Evolutionary conservation across 2,888 invertebrate genomes (phyloP).

Genomic region (Caenorhabditis drosophilae): DNA sequence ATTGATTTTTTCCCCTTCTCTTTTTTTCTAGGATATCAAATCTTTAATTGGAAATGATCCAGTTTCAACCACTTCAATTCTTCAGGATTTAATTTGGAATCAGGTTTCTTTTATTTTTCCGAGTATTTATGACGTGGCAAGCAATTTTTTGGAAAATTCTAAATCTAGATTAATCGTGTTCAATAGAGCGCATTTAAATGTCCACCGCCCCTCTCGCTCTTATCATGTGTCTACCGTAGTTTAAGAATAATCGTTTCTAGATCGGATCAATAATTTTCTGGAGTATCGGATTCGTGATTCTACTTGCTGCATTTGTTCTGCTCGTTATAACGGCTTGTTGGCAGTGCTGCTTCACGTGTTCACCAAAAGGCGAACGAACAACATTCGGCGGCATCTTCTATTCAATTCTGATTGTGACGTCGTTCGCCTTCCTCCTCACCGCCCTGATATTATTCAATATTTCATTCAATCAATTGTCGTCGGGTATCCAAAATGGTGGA

Average conservation of each 20-base stretch:
- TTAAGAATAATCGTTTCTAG: too few relatives aligned
- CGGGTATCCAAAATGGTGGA: conserved; percentile 20
- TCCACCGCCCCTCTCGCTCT: conserved; percentile 21
- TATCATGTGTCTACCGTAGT: too few relatives aligned
- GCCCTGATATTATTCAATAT: conserved; percentile 39
- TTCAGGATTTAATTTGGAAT: conserved; percentile 30
- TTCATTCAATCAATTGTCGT: conserved; percentile 25
- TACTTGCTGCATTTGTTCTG: conserved; percentile 34
- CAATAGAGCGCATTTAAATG: too few relatives aligned
- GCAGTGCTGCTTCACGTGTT: conserved; percentile 38
- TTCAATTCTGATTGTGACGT: conserved; percentile 1
- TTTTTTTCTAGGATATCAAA: conserved; percentile 37
- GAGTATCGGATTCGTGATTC: conserved; percentile 38
- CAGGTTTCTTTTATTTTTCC: neutral
- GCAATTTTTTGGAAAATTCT: too few relatives aligned
- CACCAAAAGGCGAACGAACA: conserved; percentile 11
- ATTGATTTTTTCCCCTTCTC: neutral
- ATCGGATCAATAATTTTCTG: conserved; percentile 46
- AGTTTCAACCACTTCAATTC: conserved; percentile 15
- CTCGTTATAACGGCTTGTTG: conserved; percentile 31
- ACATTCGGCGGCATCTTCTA: conserved; percentile 3
- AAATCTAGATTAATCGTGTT: too few relatives aligned
- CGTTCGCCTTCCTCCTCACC: conserved; percentile 16
- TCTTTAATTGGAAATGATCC: conserved; percentile 17
- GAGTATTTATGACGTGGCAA: too few relatives aligned